Evolutionary conservation across 2,888 invertebrate species (phyloP).

Genomic region (Caradrina clavipalpis): DNA sequence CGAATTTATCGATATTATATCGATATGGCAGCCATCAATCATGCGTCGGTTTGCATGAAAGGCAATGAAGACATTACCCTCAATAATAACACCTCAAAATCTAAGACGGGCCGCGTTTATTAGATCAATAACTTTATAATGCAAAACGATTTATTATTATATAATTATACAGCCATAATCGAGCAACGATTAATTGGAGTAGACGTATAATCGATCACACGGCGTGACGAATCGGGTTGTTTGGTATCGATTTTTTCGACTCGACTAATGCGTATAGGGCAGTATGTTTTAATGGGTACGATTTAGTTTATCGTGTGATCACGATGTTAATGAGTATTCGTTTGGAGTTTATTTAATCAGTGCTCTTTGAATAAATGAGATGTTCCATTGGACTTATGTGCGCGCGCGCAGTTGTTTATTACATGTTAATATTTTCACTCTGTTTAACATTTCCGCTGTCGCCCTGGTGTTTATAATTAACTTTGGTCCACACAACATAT

Average conservation of each 20-base stretch:
- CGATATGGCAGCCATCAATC: slow-evolving; percentile 75
- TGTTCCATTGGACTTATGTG: slow-evolving; percentile 73
- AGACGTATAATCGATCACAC: slow-evolving; percentile 80
- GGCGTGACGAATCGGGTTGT: slow-evolving; percentile 79
- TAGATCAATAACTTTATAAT: slow-evolving; percentile 86
- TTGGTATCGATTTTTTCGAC: slow-evolving; percentile 66
- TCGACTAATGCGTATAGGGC: slow-evolving; percentile 68
- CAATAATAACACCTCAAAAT: slow-evolving; percentile 79
- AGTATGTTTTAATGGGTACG: slow-evolving; percentile 70
- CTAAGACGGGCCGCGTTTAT: slow-evolving; percentile 80
- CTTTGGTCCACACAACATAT: slow-evolving; percentile 52
- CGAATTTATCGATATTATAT: slow-evolving; percentile 76
- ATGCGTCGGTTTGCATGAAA: slow-evolving; percentile 72
- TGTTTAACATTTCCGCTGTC: slow-evolving; percentile 65
- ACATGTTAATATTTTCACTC: slow-evolving; percentile 63
- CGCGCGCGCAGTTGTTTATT: slow-evolving; percentile 66
- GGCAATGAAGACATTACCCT: slow-evolving; percentile 83
- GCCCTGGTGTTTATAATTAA: slow-evolving; percentile 63
- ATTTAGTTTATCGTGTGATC: slow-evolving; percentile 83
- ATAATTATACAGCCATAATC: slow-evolving; percentile 81
- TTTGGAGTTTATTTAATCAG: slow-evolving; percentile 75
- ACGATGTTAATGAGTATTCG: slow-evolving; percentile 79
- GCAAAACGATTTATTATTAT: slow-evolving; percentile 85
- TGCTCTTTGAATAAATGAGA: slow-evolving; percentile 76
- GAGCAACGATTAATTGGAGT: slow-evolving; percentile 83